Percentiles rank a stretch among this genome's conserved stretches.
Evolutionary conservation across 2,888 invertebrate genomes (phyloP).

Genomic region (Teleogryllus oceanicus): DNA sequence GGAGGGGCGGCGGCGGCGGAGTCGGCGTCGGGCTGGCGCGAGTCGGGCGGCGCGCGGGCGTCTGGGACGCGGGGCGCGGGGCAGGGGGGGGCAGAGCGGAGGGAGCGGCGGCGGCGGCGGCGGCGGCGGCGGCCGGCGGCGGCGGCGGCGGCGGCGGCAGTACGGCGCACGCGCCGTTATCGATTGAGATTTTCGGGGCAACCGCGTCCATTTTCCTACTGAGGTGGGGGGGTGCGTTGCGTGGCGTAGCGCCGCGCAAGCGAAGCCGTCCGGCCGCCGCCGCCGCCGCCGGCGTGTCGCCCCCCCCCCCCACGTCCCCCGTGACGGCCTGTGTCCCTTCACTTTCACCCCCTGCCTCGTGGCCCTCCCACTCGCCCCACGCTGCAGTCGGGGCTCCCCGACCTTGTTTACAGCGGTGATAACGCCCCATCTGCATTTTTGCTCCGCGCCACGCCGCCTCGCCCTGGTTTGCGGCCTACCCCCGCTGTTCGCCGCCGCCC

Average conservation of each 20-base stretch:
- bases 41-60: conserved; percentile 20
- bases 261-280: no score
- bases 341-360: background rate
- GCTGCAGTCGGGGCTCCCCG: background rate
- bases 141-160: conserved; percentile 12
- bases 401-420: background rate
- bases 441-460: background rate
- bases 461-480: no score
- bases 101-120: background rate
- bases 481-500: no score
- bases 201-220: conserved; percentile 21
- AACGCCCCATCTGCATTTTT: background rate
- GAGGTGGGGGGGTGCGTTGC: conserved; percentile 33
- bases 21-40: background rate
- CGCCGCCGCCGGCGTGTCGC: no score
- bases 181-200: conserved; percentile 40
- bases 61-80: background rate
- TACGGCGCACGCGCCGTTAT: conserved; percentile 42
- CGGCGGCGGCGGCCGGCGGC: background rate
- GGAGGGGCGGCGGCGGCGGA: background rate
- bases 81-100: background rate
- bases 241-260: conserved; percentile 33
- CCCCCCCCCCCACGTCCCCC: no score
- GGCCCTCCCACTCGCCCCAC: background rate
- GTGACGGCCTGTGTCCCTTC: background rate